Percentiles rank a stretch among this genome's conserved stretches.
phyloP scores from a whole-genome alignment of 23 tunicate species.

The Clavelina lepadiformis region DNA sequence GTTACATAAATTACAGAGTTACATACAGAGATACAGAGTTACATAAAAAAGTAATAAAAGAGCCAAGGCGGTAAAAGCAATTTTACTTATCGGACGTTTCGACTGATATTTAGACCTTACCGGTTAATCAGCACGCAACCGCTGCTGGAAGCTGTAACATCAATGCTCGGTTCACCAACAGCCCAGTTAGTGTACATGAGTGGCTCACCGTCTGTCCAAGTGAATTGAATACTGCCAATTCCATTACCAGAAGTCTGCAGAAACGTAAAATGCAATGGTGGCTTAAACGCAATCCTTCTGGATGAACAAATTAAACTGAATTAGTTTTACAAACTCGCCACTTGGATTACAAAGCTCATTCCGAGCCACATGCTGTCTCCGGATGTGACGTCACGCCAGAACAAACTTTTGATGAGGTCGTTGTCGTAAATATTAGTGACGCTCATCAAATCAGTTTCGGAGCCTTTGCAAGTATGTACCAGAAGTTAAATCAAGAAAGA shows the following conservation, averaged over 20 bases:
- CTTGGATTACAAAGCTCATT: constrained; percentile 33
- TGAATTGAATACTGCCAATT: no score
- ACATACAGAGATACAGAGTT: no score
- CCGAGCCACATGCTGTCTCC: constrained; percentile 67
- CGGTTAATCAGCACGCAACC: constrained; percentile 76
- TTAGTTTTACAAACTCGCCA: constrained; percentile 23
- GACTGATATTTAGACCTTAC: no score
- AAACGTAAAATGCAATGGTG: no score
- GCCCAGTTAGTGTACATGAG: constrained; percentile 80
- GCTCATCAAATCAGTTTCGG: constrained; percentile 55
- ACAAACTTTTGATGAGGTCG: constrained; percentile 78
- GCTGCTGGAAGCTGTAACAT: constrained; percentile 20
- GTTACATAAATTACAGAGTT: no score
- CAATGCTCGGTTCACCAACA: constrained; percentile 42
- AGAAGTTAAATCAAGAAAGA: no score
- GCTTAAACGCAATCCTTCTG: no score
- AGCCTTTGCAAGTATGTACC: constrained; percentile 34
- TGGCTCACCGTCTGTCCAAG: constrained; percentile 90
- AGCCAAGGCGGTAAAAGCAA: no score
- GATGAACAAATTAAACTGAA: no score
- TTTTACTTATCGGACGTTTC: no score
- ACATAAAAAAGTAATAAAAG: no score
- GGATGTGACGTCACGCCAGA: constrained; percentile 45
- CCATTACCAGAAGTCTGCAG: no score
- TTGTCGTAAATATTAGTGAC: constrained; percentile 62